Evolutionary conservation across 1,140 invertebrate genomes (phyloP).

Genomic region (Pentalonia nigronervosa): DNA sequence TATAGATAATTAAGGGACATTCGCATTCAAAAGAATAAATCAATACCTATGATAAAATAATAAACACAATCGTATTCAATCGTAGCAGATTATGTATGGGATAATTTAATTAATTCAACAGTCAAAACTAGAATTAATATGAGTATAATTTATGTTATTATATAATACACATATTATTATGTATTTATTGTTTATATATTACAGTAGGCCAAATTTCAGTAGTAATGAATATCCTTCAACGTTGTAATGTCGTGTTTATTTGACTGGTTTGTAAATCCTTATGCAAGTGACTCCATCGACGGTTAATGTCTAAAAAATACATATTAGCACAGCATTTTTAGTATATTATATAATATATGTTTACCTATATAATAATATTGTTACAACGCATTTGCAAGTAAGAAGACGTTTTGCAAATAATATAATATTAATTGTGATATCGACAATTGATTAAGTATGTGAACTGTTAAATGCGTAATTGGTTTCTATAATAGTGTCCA

Average conservation of each 20-base stretch:
- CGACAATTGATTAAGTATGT: no score
- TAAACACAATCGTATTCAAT: background rate
- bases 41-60: no score
- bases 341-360: no score
- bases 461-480: no score
- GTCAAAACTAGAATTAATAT: background rate
- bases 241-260: background rate
- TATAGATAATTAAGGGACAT: background rate
- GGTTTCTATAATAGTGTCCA: no score
- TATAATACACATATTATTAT: background rate
- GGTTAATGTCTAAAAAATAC: background rate
- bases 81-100: background rate
- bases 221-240: background rate
- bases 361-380: no score
- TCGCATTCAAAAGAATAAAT: background rate
- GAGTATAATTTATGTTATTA: background rate
- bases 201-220: background rate
- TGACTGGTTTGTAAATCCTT: constrained; percentile 6
- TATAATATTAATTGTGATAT: no score
- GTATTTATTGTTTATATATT: background rate
- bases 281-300: background rate
- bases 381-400: no score
- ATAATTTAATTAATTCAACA: background rate
- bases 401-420: no score
- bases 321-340: background rate